A percentile compares a stretch with the other conserved stretches of the same genome.
Evolutionary conservation across 92 coral and sea anemone genomes (phyloP).

Genomic region (Zoanthus gigantus): DNA sequence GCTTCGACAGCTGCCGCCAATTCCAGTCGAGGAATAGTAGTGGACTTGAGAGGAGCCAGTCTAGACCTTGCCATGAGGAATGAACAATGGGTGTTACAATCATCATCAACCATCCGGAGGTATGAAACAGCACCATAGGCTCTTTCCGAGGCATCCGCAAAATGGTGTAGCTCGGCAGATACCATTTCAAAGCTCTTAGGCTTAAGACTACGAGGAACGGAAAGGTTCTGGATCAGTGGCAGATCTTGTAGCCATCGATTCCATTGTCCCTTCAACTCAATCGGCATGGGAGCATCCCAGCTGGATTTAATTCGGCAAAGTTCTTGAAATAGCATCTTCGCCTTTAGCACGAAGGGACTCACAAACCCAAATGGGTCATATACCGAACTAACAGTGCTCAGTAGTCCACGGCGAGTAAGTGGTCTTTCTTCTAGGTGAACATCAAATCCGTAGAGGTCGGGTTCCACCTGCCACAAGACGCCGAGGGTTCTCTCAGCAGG

Average conservation of each 20-base stretch:
- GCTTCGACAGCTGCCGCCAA: conserved; percentile 63
- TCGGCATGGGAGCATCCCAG: conserved; percentile 51
- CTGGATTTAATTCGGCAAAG: conserved; percentile 45
- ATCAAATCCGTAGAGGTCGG: conserved; percentile 37
- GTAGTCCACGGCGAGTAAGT: conserved; percentile 55
- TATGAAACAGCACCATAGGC: conserved; percentile 58
- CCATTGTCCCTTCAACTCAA: conserved; percentile 44
- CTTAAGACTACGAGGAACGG: conserved; percentile 49
- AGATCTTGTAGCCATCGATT: conserved; percentile 47
- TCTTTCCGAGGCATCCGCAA: conserved; percentile 52
- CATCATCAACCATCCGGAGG: conserved; percentile 30
- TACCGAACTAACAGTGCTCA: conserved; percentile 53
- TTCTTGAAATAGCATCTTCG: conserved; percentile 58
- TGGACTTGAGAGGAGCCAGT: conserved; percentile 57
- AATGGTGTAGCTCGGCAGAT: conserved; percentile 48
- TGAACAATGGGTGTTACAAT: conserved; percentile 53
- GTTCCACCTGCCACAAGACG: conserved; percentile 35
- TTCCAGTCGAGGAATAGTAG: conserved; percentile 59
- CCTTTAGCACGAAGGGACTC: conserved; percentile 51
- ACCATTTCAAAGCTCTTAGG: conserved; percentile 23
- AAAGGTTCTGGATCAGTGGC: conserved; percentile 38
- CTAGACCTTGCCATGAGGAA: conserved; percentile 57
- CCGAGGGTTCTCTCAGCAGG: conserved; percentile 56
- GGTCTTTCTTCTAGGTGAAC: conserved; percentile 53
- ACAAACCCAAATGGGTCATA: conserved; percentile 63